Base-by-base conservation (phyloP, 2,113 vertebrate species). In the Hippocampus comes region DNA sequence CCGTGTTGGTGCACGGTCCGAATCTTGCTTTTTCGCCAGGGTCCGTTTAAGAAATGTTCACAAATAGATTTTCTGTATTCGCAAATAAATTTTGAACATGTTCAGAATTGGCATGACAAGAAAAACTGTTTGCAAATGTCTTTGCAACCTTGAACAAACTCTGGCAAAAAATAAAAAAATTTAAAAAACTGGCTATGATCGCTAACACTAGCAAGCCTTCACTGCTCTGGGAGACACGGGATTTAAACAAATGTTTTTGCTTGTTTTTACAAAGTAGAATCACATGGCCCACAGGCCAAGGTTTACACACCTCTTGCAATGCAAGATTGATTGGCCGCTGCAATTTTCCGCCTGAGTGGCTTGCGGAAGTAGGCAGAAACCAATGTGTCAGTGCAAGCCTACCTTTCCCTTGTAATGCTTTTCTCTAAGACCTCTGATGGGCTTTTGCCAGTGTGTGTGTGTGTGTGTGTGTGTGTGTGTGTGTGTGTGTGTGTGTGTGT, bases 321-420 rank as follows among this genome's bases (percentile, higher is more conserved):
- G 82, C n/a, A 75, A 42, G 67, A 91, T 85, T 91, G 88, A 92
- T 90, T 91, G 85, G 89, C 57, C 68, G 17, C 82, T 82, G 81
- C 78, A 84, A 90, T 91, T 92, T 90, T 91, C 84, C 78, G 89
- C 88, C 82, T 82, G 81, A 86, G 79, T 82, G 85, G 71, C 74
- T 82, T 38, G 57, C 41, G 38, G 71, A 75, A 78, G 63, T 80
- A 74, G 77, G 67, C 75, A 63, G 79, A 67, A 77, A 68, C 67
- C 71, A 55, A 59, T 56, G 82, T 75, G 63, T 76, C 72, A 71
- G 71, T 75, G 65, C 60, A 66, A 71, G 61, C 68, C 15, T 72
- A 78, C 9, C 41, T 41, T 69, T 81, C 48, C 59, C 64, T 77
- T 48, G 76, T 51, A 64, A 82, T 76, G 46, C 75, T 79, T 69